phyloP scores from a whole-genome alignment of 2,888 invertebrate species.

The Unio delphinus region DNA sequence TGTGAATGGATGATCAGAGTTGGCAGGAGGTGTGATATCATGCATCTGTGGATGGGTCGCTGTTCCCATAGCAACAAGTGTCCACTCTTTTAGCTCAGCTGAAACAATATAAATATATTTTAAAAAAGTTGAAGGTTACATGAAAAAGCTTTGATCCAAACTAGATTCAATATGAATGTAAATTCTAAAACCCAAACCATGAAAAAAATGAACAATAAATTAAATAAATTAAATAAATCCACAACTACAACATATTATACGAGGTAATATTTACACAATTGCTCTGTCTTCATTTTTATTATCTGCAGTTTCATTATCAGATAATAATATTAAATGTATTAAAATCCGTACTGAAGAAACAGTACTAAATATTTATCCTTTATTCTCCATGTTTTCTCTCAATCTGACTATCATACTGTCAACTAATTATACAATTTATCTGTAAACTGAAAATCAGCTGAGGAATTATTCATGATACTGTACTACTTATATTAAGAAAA shows the following conservation, averaged over 20 bases:
- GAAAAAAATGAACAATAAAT: too few relatives aligned
- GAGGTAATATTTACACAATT: too few relatives aligned
- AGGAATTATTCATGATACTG: too few relatives aligned
- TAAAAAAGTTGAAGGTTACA: conserved; percentile 3
- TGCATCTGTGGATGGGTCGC: conserved; percentile 51
- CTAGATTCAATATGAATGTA: neutral
- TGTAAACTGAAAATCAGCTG: too few relatives aligned
- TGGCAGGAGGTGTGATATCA: conserved; percentile 40
- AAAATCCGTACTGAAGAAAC: neutral
- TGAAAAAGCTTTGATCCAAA: neutral
- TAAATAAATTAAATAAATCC: neutral
- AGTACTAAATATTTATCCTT: neutral
- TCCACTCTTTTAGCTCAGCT: conserved; percentile 65
- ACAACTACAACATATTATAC: too few relatives aligned
- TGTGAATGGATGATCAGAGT: conserved; percentile 42
- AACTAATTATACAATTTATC: too few relatives aligned
- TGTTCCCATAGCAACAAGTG: conserved; percentile 61
- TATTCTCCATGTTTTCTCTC: conserved; percentile 12
- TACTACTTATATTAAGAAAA: too few relatives aligned
- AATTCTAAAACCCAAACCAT: neutral
- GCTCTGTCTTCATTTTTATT: too few relatives aligned
- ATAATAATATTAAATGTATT: neutral
- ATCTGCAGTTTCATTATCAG: neutral
- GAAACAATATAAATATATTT: conserved; percentile 19
- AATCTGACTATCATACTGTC: too few relatives aligned